phyloP scores from a whole-genome alignment of 2,113 vertebrate genomes.

The Synchiropus splendidus region DNA sequence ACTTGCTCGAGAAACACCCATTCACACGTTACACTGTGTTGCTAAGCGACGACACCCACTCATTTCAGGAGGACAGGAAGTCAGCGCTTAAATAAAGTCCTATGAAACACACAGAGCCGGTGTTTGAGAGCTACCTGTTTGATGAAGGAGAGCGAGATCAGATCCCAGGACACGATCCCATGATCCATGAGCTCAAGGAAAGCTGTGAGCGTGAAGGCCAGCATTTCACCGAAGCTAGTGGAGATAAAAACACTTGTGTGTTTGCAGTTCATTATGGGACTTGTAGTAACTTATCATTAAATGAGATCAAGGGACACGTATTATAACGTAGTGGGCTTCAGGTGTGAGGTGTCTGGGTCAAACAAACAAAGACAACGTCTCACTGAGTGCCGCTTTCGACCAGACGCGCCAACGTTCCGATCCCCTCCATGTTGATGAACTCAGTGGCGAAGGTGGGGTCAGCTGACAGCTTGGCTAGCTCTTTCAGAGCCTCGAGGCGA shows the following conservation, averaged over 20 bases:
- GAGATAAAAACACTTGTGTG: constrained; percentile 6
- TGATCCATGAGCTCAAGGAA: constrained; percentile 99
- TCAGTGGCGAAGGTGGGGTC: constrained; percentile 91
- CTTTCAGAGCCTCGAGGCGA: constrained; percentile 94
- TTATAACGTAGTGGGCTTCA: no score
- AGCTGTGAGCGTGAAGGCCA: constrained; percentile 97
- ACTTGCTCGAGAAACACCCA: constrained; percentile 17
- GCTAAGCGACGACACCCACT: constrained; percentile 52
- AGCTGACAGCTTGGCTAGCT: constrained; percentile 92
- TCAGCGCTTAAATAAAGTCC: constrained; percentile 28
- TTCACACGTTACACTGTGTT: constrained; percentile 29
- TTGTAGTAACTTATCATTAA: no score
- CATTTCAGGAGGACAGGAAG: constrained; percentile 24
- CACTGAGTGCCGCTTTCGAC: constrained; percentile 92
- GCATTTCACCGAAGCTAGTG: constrained; percentile 92
- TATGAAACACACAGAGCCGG: no score
- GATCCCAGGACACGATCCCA: constrained; percentile 96
- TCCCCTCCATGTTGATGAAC: constrained; percentile 98
- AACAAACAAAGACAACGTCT: constrained; percentile 14
- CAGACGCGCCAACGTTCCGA: constrained; percentile 83
- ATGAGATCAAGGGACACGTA: no score
- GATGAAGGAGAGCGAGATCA: constrained; percentile 92
- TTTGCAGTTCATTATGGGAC: no score
- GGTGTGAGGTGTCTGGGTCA: no score
- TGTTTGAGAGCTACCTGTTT: constrained; percentile 77